These are phyloP conservation scores for Marmota monax DNA, from an alignment of 2,113 vertebrate genomes.

Conservation along the genomic window DNA sequence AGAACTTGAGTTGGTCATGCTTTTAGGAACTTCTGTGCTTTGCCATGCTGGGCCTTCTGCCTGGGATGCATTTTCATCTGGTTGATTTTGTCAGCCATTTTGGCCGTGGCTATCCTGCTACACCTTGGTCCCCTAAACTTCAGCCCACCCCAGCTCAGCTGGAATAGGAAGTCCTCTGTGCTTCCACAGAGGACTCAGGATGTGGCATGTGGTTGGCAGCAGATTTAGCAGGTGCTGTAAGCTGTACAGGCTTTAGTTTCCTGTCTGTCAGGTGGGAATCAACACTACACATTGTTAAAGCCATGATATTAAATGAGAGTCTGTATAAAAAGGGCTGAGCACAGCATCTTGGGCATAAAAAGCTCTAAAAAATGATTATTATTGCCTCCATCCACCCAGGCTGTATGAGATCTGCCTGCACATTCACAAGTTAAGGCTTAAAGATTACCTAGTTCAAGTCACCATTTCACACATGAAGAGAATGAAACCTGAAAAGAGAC, in stretches of 20 bases:
- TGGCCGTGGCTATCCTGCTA: too few relatives aligned
- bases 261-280: background rate
- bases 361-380: background rate
- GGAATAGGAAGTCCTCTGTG: fast-evolving
- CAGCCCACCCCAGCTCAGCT: background rate
- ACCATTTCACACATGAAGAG: background rate
- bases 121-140: background rate
- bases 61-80: background rate
- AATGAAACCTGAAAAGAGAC: background rate
- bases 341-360: background rate
- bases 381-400: background rate
- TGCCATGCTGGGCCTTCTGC: background rate
- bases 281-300: background rate
- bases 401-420: background rate
- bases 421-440: background rate
- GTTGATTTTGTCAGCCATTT: background rate
- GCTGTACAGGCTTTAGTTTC: background rate
- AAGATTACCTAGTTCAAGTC: background rate
- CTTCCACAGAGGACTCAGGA: background rate
- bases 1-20: background rate
- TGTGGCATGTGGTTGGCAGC: background rate
- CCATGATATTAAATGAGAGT: background rate
- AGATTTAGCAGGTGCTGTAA: background rate
- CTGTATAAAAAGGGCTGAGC: background rate
- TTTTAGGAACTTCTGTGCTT: background rate